Evolutionary conservation across 2,888 invertebrate genomes (phyloP), one percentile per base, ranked within the genome.

Genomic region (Epirrhoe tristata): DNA sequence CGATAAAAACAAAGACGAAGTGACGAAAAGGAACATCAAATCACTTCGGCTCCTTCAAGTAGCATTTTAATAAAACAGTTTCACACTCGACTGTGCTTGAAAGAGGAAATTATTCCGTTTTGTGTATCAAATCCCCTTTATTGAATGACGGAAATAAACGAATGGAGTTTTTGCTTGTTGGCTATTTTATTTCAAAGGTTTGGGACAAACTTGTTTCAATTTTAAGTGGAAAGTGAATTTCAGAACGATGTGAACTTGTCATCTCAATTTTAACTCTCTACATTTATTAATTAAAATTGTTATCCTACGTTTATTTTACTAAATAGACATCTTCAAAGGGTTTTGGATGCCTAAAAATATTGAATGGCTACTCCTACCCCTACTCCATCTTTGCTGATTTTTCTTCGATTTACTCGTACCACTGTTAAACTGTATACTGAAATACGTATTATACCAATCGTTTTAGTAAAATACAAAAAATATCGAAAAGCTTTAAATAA

Each of bases 21-120:
- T 67, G 69, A 69, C 67, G 72, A 73, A 62, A 72, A 62, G 69
- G 71, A 70, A 73, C 73, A 70, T 73, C 69, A 74, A 81, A 80
- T 81, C 77, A 79, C 77, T 73, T 69, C 52, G 70, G 73, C 74
- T 77, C 65, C 70, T 75, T 73, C 75, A 75, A 80, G 77, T 71
- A 78, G 77, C 79, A 78, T 81, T 86, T 84, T 84, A 85, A 85
- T 85, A 86, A 84, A 81, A 75, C 80, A 76, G 81, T 83, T 86
- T 86, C 75, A 82, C 81, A 82, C 82, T 82, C 75, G 76, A 79
- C 67, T 78, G 82, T 83, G 72, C 73, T 70, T 67, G 73, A 77
- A 80, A 80, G 74, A 81, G 80, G 83, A 85, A 83, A 86, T 86
- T 82, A 82, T 84, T 80, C 74, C 67, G 74, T 83, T 82, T 81